These are phyloP conservation scores for Kradibia gibbosae DNA, from an alignment of 1,140 invertebrate species.

Conservation along the genomic window DNA sequence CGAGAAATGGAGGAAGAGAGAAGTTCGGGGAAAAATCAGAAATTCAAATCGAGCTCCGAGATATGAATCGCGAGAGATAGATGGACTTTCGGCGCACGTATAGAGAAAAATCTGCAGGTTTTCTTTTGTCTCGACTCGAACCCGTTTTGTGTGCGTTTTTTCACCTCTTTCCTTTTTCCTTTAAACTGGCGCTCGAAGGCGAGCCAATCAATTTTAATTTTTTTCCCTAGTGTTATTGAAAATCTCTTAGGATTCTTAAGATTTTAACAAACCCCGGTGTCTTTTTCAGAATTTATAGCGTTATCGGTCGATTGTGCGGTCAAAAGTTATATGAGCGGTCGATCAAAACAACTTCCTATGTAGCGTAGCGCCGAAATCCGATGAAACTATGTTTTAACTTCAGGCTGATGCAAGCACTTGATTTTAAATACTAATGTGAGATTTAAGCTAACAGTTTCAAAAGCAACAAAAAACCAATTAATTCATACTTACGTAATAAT, in stretches of 20 bases:
- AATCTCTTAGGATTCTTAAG: slow-evolving; percentile 23
- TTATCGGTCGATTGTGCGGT: not conserved
- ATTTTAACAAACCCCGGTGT: slow-evolving; percentile 28
- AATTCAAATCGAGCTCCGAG: slow-evolving; percentile 49
- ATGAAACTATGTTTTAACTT: not conserved
- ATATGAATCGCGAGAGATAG: slow-evolving; percentile 48
- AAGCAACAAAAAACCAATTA: no score
- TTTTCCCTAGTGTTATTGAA: slow-evolving; percentile 13
- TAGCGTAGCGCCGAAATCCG: not conserved
- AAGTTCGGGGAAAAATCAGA: slow-evolving; percentile 46
- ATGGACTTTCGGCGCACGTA: slow-evolving; percentile 41
- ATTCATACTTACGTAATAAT: no score
- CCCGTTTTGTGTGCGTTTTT: slow-evolving; percentile 13
- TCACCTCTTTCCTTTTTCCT: slow-evolving; percentile 22
- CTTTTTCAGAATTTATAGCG: slow-evolving; percentile 20
- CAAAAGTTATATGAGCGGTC: not conserved
- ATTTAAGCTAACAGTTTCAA: no score
- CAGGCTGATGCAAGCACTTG: no score
- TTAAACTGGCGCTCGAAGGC: not conserved
- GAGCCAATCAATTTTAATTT: slow-evolving; percentile 41
- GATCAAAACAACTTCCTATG: not conserved
- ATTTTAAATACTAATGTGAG: no score
- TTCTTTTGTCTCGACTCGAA: slow-evolving; percentile 25
- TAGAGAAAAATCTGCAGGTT: slow-evolving; percentile 40
- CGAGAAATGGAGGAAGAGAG: not conserved